These are phyloP conservation scores for Falco rusticolus DNA, from an alignment of 2,797 vertebrate genomes.

Conservation along the genomic window DNA sequence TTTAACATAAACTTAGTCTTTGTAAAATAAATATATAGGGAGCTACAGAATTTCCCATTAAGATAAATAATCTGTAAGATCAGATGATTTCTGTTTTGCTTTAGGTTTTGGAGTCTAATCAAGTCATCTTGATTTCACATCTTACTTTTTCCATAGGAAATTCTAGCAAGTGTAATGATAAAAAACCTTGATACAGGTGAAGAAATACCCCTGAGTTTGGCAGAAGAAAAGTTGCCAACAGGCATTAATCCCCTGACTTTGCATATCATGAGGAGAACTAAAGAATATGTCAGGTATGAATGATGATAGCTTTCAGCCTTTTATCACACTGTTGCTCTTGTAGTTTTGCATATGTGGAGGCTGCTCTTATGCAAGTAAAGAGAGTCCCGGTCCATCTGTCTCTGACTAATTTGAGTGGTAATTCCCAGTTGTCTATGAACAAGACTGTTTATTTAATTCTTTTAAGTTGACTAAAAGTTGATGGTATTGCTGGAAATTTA, in stretches of 20 bases:
- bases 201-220: conserved; percentile 97
- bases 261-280: conserved; percentile 99
- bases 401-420: neutral
- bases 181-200: conserved; percentile 99
- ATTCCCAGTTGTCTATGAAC: neutral
- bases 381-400: neutral
- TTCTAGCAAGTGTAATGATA: conserved; percentile 98
- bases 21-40: neutral
- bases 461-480: neutral
- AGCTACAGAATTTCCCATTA: neutral
- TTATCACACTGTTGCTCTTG: neutral
- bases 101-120: neutral
- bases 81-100: neutral
- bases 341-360: neutral
- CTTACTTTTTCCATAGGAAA: conserved; percentile 84
- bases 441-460: neutral
- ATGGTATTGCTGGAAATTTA: neutral
- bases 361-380: neutral
- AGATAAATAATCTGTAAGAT: neutral
- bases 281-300: conserved; percentile 96
- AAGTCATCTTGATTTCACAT: neutral
- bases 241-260: conserved; percentile 97
- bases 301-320: neutral
- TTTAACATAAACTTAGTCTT: neutral
- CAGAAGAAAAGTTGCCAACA: conserved; percentile 96